Evolutionary conservation across 2,797 vertebrate species (phyloP), one percentile per base, ranked within the genome.

Genomic region (Sternarchorhynchus goeldii): DNA sequence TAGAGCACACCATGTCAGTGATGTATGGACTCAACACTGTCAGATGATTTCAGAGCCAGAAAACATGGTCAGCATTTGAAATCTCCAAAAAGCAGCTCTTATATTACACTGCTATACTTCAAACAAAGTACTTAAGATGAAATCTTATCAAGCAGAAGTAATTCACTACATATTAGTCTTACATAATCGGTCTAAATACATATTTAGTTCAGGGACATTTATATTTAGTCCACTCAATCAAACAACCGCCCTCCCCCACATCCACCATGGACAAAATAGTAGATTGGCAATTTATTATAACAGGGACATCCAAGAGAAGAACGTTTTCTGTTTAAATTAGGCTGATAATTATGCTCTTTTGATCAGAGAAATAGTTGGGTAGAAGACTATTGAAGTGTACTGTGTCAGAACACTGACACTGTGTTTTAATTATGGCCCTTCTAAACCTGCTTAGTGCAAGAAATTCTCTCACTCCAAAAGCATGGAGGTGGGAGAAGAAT

Each of bases 401-500:
- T 78, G 56, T 76, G 73, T 58, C 71, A 60, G 64, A 81, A 81
- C 73, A 73, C 58, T 65, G 45, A 34, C 34, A 76, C 39, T 78
- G 70, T 74, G 73, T 32, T 68, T 50, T 78, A 82, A 81, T 82
- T 76, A 73, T 56, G 76, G 75, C 36, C 21, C n/a, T 56, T 58
- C 36, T 63, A n/a, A 75, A 55, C 60, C 50, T 60, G 64, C 67
- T 73, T 73, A 56, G 7, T 72, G 63, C 41, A 73, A 25, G 59
- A 77, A 34, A 73, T 62, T 77, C 57, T 79, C 66, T 31, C 57
- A 81, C 66, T 31, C 66, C 45, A 75, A 31, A 16, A 36, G 60
- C 57, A 75, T 41, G 63, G 66, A 59, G 36, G 62, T 34, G 75
- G 55, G 45, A 75, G 57, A 21, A 29, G 29, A 63, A 63, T 31